A percentile compares a stretch with the other conserved stretches of the same genome.
phyloP scores from a whole-genome alignment of 1,140 invertebrate genomes.

The Drosophila trapezifrons region DNA sequence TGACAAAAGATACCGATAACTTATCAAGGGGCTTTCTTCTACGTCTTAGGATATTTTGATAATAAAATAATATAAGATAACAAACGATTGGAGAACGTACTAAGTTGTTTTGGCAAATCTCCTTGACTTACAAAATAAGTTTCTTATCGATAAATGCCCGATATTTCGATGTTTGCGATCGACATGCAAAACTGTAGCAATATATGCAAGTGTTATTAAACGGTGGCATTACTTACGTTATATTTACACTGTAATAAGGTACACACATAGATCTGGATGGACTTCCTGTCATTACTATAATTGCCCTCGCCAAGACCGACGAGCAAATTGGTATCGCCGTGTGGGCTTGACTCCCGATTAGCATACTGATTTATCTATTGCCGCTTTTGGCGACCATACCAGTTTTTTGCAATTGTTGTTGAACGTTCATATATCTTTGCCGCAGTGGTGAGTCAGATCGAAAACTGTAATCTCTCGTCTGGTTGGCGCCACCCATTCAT shows the following conservation, averaged over 20 bases:
- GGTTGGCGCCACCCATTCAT: slow-evolving; percentile 12
- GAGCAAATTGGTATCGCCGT: slow-evolving; percentile 6
- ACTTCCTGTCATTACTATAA: slow-evolving; percentile 44
- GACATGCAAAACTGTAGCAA: too few relatives aligned
- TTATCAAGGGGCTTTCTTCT: neutral
- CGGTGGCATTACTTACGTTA: neutral
- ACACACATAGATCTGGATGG: neutral
- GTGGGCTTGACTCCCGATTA: slow-evolving; percentile 28
- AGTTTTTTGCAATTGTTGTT: slow-evolving; percentile 16
- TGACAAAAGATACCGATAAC: neutral
- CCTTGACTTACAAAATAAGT: neutral
- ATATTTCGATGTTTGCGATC: neutral
- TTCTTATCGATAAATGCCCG: neutral
- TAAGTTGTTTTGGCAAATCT: too few relatives aligned
- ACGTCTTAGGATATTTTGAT: neutral
- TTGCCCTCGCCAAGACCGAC: slow-evolving; percentile 12
- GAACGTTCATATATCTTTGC: neutral
- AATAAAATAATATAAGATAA: neutral
- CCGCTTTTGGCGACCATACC: slow-evolving; percentile 23
- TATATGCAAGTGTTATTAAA: neutral
- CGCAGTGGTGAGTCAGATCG: slow-evolving; percentile 33
- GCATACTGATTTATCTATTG: slow-evolving; percentile 33
- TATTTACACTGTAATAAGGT: neutral
- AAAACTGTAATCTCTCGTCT: slow-evolving; percentile 22
- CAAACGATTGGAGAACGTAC: too few relatives aligned